Evolutionary conservation across 1,140 invertebrate genomes (phyloP).

Genomic region (Goniozus legneri): DNA sequence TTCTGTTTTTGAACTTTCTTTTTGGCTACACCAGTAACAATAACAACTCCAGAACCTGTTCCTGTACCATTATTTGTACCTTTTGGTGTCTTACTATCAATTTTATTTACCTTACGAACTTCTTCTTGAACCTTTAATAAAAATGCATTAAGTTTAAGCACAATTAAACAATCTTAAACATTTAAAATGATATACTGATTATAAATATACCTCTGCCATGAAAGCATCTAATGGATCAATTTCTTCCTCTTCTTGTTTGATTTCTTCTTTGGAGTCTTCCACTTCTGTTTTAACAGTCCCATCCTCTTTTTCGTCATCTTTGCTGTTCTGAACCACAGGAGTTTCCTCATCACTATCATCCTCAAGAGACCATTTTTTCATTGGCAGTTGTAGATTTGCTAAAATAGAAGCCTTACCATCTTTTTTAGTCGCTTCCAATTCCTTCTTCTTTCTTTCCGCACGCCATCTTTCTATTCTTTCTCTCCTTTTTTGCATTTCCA

Average conservation of each 20-base stretch:
- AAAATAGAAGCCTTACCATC: constrained; percentile 62
- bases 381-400: constrained; percentile 58
- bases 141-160: too few species aligned
- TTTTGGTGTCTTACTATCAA: constrained; percentile 58
- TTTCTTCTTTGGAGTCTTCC: constrained; percentile 55
- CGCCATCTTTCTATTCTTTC: constrained; percentile 62
- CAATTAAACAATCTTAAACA: neutral
- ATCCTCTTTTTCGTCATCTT: constrained; percentile 56
- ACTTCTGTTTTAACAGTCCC: constrained; percentile 56
- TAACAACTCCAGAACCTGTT: constrained; percentile 61
- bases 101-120: constrained; percentile 86
- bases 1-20: constrained; percentile 72
- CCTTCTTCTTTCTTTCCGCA: constrained; percentile 74
- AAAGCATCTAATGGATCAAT: constrained; percentile 95
- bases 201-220: constrained; percentile 73
- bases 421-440: constrained; percentile 74
- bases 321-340: constrained; percentile 32
- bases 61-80: constrained; percentile 49
- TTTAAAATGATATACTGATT: constrained; percentile 1
- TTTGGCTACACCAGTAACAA: constrained; percentile 89
- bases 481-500: constrained; percentile 93
- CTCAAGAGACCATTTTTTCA: constrained; percentile 90
- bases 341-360: constrained; percentile 78
- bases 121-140: constrained; percentile 68
- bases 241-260: constrained; percentile 67